A percentile compares a stretch with the other conserved stretches of the same genome.
Conservation (phyloP, 2,113 vertebrate genomes). For the Polypterus bichir region DNA sequence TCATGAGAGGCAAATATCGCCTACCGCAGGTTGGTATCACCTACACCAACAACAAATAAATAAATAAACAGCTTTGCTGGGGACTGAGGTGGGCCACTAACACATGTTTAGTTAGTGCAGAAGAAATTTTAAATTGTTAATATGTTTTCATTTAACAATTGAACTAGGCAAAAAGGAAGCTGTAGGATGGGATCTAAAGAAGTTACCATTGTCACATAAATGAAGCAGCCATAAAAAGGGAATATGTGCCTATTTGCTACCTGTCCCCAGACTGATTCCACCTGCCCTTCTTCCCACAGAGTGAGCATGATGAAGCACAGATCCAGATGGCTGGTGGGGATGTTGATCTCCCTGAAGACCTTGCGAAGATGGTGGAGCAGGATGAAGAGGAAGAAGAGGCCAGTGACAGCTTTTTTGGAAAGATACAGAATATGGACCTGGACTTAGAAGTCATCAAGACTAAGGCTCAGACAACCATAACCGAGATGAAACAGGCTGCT, state of each 20-base stretch:
- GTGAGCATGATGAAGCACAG: conserved; percentile 43
- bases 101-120: no score
- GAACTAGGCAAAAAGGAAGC: no score
- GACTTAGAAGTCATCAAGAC: conserved; percentile 35
- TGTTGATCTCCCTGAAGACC: conserved; percentile 44
- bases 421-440: conserved; percentile 44
- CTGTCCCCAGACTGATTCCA: accelerated
- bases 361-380: conserved; percentile 48
- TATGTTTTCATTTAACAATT: no score
- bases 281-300: conserved; percentile 29
- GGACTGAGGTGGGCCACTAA: no score
- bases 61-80: no score
- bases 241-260: background rate
- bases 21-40: conserved; percentile 43
- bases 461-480: conserved; percentile 29
- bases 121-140: no score
- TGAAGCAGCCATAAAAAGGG: no score
- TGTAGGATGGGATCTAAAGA: no score
- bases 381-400: conserved; percentile 47
- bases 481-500: conserved; percentile 18
- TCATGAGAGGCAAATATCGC: conserved; percentile 47
- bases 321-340: conserved; percentile 41
- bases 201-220: no score
- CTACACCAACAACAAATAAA: no score
- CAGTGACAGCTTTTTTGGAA: conserved; percentile 32